These are phyloP conservation scores for Holocentrus rufus DNA, from an alignment of 2,797 vertebrate species.

Conservation along the genomic window DNA sequence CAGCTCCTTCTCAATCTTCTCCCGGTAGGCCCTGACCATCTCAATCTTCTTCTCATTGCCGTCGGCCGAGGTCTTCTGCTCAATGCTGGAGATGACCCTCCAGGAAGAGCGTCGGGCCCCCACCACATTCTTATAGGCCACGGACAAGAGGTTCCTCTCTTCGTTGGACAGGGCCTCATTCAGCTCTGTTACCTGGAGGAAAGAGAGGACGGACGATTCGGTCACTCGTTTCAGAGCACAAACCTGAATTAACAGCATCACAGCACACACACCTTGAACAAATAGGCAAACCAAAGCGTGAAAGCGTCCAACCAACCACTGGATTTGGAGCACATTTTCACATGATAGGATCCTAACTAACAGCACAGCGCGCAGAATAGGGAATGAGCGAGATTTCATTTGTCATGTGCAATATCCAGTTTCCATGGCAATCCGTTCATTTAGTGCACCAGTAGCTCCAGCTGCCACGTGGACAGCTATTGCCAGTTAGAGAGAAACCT, in stretches of 20 bases:
- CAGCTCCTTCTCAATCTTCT: slow-evolving; percentile 99
- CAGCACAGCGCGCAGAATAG: slow-evolving; percentile 38
- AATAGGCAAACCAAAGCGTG: not conserved
- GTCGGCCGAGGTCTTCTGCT: slow-evolving; percentile 98
- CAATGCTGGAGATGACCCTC: slow-evolving; percentile 98
- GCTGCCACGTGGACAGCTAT: slow-evolving; percentile 66
- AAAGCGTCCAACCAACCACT: not conserved
- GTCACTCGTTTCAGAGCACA: not conserved
- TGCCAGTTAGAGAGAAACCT: slow-evolving; percentile 58
- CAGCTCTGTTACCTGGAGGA: slow-evolving; percentile 92
- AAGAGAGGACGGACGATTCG: slow-evolving; percentile 28
- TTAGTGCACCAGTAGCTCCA: slow-evolving; percentile 70
- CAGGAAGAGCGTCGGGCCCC: slow-evolving; percentile 97
- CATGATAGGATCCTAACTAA: slow-evolving; percentile 31
- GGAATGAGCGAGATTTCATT: slow-evolving; percentile 63
- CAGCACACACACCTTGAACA: not conserved
- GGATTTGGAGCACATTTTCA: not conserved
- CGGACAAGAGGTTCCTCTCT: slow-evolving; percentile 96
- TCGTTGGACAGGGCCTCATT: slow-evolving; percentile 98
- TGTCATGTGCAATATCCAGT: slow-evolving; percentile 70
- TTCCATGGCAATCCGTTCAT: slow-evolving; percentile 80
- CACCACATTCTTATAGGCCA: slow-evolving; percentile 98
- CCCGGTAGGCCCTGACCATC: slow-evolving; percentile 97
- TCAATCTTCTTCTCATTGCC: slow-evolving; percentile 99
- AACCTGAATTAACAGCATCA: not conserved